Percentiles rank a stretch among this genome's conserved stretches.
These are phyloP conservation scores for Styela plicata DNA, from an alignment of 23 tunicate genomes.

Conservation along the genomic window DNA sequence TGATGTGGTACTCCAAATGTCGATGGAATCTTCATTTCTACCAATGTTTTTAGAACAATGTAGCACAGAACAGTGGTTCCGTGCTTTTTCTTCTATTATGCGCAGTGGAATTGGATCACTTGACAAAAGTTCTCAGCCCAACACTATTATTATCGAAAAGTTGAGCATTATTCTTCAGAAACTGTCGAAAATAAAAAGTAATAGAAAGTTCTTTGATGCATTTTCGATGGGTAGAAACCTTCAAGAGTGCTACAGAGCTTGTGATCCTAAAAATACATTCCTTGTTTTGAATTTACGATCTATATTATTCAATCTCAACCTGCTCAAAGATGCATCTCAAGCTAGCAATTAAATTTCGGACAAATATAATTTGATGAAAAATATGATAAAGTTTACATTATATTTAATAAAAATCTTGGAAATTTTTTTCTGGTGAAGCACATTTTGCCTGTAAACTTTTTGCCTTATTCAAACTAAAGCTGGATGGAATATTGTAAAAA, in stretches of 20 bases:
- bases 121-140: slow-evolving; percentile 19
- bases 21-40: slow-evolving; percentile 61
- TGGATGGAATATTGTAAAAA: no score
- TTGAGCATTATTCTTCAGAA: slow-evolving; percentile 74
- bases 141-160: slow-evolving; percentile 46
- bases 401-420: no score
- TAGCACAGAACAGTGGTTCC: slow-evolving; percentile 76
- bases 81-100: slow-evolving; percentile 56
- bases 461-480: no score
- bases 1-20: slow-evolving; percentile 87
- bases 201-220: slow-evolving; percentile 56
- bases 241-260: slow-evolving; percentile 52
- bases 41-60: slow-evolving; percentile 57
- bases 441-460: no score
- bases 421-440: no score
- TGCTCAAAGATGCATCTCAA: slow-evolving; percentile 40
- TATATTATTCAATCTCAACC: slow-evolving; percentile 67
- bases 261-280: slow-evolving; percentile 64
- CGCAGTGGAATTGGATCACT: slow-evolving; percentile 21
- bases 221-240: slow-evolving; percentile 57
- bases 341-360: no score
- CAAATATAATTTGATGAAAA: no score
- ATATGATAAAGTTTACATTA: no score
- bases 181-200: slow-evolving; percentile 72
- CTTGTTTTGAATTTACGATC: slow-evolving; percentile 75